phyloP scores from a whole-genome alignment of 2,888 invertebrate species.

The Ophioninae sp. region DNA sequence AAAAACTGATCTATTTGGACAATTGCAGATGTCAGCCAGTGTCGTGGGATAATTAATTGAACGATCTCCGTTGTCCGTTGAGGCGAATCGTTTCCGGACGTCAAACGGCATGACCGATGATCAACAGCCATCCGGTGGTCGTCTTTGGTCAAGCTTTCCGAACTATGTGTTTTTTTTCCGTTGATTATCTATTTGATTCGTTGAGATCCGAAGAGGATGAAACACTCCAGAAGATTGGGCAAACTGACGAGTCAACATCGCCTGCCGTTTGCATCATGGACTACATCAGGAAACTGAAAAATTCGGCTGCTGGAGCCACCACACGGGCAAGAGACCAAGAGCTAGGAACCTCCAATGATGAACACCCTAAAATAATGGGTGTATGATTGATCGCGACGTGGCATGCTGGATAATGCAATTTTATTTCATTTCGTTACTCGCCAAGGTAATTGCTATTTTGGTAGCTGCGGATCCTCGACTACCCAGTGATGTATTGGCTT shows the following conservation, averaged over 20 bases:
- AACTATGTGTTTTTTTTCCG: neutral
- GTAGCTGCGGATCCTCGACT: conserved; percentile 73
- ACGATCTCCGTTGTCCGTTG: conserved; percentile 57
- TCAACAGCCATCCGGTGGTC: conserved; percentile 61
- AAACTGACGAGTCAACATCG: neutral
- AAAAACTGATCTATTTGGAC: neutral
- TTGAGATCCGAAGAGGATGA: neutral
- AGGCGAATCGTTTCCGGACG: conserved; percentile 60
- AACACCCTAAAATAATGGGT: conserved; percentile 68
- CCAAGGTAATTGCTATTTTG: conserved; percentile 80
- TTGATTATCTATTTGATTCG: neutral
- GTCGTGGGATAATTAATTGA: conserved; percentile 63
- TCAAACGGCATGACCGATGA: conserved; percentile 68
- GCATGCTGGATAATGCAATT: conserved; percentile 81
- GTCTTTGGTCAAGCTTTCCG: conserved; percentile 56
- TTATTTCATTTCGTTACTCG: conserved; percentile 81
- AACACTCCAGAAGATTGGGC: neutral
- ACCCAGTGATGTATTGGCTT: conserved; percentile 79
- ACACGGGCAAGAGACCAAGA: conserved; percentile 32
- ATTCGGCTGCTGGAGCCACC: conserved; percentile 18
- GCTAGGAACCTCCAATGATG: conserved; percentile 61
- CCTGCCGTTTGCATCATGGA: conserved; percentile 36
- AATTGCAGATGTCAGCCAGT: neutral
- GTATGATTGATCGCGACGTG: conserved; percentile 79
- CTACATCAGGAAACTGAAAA: conserved; percentile 29